Evolutionary conservation across 2,113 vertebrate species (phyloP).

Genomic region (Rhea pennata): DNA sequence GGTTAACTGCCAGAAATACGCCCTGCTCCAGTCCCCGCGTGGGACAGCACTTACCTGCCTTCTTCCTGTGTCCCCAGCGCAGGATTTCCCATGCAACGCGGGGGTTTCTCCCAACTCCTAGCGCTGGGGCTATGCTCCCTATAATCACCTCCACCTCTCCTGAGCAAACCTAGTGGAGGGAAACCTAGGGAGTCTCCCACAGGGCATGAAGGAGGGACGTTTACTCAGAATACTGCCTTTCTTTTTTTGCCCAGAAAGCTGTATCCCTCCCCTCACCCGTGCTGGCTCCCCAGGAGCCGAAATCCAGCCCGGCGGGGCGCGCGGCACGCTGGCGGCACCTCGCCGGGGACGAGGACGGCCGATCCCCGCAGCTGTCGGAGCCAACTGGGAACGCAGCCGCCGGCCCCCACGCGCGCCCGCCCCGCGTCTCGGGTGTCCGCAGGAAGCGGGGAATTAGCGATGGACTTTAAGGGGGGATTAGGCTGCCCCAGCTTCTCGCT

Average conservation of each 20-base stretch:
- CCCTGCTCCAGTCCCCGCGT: background rate
- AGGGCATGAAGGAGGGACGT: background rate
- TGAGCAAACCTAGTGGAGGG: rapidly evolving
- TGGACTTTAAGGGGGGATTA: slow-evolving; percentile 54
- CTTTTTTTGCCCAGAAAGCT: background rate
- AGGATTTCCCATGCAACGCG: background rate
- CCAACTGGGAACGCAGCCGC: background rate
- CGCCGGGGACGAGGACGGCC: background rate
- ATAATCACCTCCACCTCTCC: background rate
- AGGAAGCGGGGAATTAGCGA: slow-evolving; percentile 61
- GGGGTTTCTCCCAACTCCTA: background rate
- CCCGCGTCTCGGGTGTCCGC: slow-evolving; percentile 44
- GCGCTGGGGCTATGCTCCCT: background rate
- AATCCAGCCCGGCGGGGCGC: background rate
- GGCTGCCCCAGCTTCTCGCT: background rate
- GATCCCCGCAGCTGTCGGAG: slow-evolving; percentile 52
- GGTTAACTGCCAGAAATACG: background rate
- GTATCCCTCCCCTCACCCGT: background rate
- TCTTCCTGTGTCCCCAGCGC: background rate
- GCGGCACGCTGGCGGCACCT: background rate
- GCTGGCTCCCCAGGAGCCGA: background rate
- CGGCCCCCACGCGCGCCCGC: background rate
- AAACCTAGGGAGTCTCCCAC: background rate
- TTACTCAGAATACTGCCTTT: background rate
- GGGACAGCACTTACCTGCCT: background rate